These are phyloP conservation scores for Orius insidiosus DNA, from an alignment of 1,140 invertebrate species.

Conservation along the genomic window DNA sequence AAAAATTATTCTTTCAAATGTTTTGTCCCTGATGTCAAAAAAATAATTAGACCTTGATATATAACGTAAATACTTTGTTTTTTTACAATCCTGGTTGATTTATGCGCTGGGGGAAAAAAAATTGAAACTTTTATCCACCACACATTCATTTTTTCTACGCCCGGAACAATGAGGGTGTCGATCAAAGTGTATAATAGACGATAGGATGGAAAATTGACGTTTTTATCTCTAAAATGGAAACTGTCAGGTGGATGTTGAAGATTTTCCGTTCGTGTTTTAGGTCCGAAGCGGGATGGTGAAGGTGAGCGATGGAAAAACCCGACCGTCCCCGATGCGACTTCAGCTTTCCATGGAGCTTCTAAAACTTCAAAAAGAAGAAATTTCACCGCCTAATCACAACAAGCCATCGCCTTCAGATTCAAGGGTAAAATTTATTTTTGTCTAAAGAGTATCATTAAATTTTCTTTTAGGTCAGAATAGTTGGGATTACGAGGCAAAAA, in stretches of 20 bases:
- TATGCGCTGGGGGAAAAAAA: too few species aligned
- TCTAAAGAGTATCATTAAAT: constrained; percentile 4
- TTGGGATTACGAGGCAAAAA: constrained; percentile 67
- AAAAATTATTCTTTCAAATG: too few species aligned
- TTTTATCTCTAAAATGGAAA: too few species aligned
- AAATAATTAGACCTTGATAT: too few species aligned
- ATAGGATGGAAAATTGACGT: too few species aligned
- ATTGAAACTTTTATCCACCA: too few species aligned
- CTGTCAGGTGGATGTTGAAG: constrained; percentile 21
- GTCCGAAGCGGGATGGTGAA: constrained; percentile 77
- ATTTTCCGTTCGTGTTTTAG: constrained; percentile 30
- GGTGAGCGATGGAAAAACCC: constrained; percentile 78
- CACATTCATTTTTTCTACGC: too few species aligned
- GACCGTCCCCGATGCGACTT: constrained; percentile 62
- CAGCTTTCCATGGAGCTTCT: constrained; percentile 75
- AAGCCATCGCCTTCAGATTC: constrained; percentile 32
- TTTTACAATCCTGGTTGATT: too few species aligned
- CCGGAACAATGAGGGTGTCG: too few species aligned
- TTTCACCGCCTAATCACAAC: constrained; percentile 27
- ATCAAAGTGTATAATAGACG: too few species aligned
- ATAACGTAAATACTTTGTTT: too few species aligned
- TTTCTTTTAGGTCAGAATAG: constrained; percentile 57
- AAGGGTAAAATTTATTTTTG: constrained; percentile 28
- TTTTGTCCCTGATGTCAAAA: too few species aligned
- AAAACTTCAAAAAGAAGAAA: constrained; percentile 60